These are phyloP conservation scores for Spheniscus mendiculus DNA, from an alignment of 2,113 vertebrate species.

Conservation along the genomic window DNA sequence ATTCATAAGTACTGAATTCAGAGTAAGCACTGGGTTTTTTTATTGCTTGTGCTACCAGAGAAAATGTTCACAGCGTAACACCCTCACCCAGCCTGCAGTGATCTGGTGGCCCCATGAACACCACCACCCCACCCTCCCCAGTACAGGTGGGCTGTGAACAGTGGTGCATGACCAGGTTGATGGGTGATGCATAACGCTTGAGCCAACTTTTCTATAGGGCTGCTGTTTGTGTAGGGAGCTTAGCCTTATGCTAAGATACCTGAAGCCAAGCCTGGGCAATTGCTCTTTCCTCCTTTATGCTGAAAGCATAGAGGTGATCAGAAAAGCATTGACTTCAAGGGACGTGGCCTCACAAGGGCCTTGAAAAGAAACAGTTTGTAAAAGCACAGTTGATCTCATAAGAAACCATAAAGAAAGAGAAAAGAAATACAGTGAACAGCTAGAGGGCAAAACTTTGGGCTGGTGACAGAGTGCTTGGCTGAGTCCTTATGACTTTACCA, in stretches of 20 bases:
- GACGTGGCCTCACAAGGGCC: background rate
- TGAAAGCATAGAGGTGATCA: background rate
- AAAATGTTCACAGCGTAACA: fast-evolving
- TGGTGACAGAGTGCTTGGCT: background rate
- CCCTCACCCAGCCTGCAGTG: background rate
- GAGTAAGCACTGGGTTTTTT: background rate
- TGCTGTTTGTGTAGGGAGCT: background rate
- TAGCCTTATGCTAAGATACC: background rate
- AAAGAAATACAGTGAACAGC: background rate
- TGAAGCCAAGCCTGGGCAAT: background rate
- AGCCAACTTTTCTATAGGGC: background rate
- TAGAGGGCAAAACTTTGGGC: background rate
- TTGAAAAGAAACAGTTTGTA: background rate
- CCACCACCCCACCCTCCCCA: no score
- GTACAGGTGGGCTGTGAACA: background rate
- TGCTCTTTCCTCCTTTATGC: background rate
- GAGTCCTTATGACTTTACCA: background rate
- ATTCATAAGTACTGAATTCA: background rate
- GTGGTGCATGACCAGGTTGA: background rate
- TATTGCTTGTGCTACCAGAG: background rate
- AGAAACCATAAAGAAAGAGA: background rate
- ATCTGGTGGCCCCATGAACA: background rate
- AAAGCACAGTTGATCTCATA: background rate
- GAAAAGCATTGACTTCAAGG: background rate
- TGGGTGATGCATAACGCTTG: background rate